Base-by-base conservation (phyloP, 2,113 vertebrate species). In the Deroptyus accipitrinus region DNA sequence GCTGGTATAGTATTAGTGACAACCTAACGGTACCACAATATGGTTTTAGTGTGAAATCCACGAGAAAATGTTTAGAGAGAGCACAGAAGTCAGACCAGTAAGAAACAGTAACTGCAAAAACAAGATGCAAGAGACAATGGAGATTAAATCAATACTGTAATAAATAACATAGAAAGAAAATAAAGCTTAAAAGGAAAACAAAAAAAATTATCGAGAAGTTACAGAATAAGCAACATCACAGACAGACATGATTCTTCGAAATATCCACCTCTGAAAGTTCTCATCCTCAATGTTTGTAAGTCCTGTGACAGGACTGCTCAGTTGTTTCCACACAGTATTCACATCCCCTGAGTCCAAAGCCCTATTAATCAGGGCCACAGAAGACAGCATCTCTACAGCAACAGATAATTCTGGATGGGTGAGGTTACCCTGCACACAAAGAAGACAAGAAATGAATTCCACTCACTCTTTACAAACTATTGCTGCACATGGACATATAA, bases 331-430 rank as follows among this genome's bases (percentile, higher is more conserved):
- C 49, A 99, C 98, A 1, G 98, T 98, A 4, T 90, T 97, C 79
- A 98, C 89, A 98, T 99, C 99, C 4, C 99, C 98, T 0, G 98
- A 98, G 23, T 99, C 98, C 98, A 99, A 95, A 1, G 99, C 99
- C 90, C 98, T 97, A 63, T 99, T 99, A 96, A 99, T 99, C 62
- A 99, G 97, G 80, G 99, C 99, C 96, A 99, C 99, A 0, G 99
- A 98, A 3, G 99, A 99, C 96, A 99, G 96, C 99, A 99, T 99
- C 98, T 99, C 99, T 93, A 99, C 98, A 1, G 99, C 99, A 54
- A 99, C 99, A 0, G 98, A 98, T 66, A 99, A 98, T 90, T 99
- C 99, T 0, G 99, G 98, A 83, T 99, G 99, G 4, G 97, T 98
- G 94, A 99, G 98, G 44, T 97, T 98, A 46, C 99, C 98, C 99